Conservation (phyloP, 2,888 invertebrate species). For the Clanis bilineata region DNA sequence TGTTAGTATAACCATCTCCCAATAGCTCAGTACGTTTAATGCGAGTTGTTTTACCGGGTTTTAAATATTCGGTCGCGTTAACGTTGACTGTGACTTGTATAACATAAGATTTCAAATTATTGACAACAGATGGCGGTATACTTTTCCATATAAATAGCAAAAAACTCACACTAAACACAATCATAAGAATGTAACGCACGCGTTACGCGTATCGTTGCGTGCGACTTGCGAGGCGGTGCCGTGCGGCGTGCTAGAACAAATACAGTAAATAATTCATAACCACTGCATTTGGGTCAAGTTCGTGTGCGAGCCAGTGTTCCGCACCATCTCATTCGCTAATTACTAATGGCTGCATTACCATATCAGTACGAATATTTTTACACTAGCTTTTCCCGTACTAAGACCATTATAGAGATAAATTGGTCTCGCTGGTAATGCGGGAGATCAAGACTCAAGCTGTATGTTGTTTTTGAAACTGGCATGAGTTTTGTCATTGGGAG, state of each 20-base stretch:
- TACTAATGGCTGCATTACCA: not conserved
- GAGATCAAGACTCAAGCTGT: no score
- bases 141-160: no score
- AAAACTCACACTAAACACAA: not conserved
- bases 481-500: no score
- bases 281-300: slow-evolving; percentile 65
- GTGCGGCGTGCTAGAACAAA: no score
- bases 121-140: no score
- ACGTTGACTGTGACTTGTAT: no score
- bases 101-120: no score
- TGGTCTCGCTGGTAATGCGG: not conserved
- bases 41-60: no score
- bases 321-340: not conserved
- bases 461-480: no score
- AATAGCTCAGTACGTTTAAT: no score
- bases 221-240: slow-evolving; percentile 5
- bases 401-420: not conserved
- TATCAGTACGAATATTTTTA: not conserved
- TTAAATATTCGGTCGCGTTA: no score
- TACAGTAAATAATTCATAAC: slow-evolving; percentile 48
- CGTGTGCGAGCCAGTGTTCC: slow-evolving; percentile 35
- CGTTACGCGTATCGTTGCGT: slow-evolving; percentile 13
- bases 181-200: slow-evolving; percentile 11
- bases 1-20: no score
- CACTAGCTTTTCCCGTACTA: not conserved